Percentiles rank a stretch among this genome's conserved stretches.
These are phyloP conservation scores for Cephalotes varians DNA, from an alignment of 2,888 invertebrate genomes.

Conservation along the genomic window DNA sequence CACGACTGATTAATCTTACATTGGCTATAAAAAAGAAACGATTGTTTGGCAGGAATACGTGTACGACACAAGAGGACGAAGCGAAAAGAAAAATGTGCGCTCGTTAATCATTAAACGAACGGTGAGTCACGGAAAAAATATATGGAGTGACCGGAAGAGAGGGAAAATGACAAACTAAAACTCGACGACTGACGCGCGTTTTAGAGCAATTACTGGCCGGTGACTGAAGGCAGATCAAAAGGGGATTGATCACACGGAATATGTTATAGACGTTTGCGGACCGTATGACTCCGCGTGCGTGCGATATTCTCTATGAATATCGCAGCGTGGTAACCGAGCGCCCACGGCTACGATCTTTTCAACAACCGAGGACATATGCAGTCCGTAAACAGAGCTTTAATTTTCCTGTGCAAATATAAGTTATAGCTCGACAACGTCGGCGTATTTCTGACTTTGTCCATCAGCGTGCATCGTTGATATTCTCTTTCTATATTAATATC, in stretches of 20 bases:
- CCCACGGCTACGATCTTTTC: conserved; percentile 81
- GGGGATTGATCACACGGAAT: conserved; percentile 83
- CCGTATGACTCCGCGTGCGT: conserved; percentile 75
- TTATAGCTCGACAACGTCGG: conserved; percentile 61
- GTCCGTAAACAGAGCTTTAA: conserved; percentile 85
- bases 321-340: conserved; percentile 69
- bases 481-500: conserved; percentile 60
- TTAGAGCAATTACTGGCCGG: conserved; percentile 29
- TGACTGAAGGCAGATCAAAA: conserved; percentile 61
- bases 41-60: background rate
- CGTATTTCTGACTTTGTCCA: conserved; percentile 67
- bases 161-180: conserved; percentile 43
- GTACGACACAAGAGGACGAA: background rate
- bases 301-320: conserved; percentile 82
- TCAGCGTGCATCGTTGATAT: conserved; percentile 63
- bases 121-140: conserved; percentile 11
- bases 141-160: conserved; percentile 27
- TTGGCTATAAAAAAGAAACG: background rate
- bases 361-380: conserved; percentile 77
- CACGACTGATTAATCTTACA: conserved; percentile 23
- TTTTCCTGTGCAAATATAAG: conserved; percentile 84
- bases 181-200: conserved; percentile 18
- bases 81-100: background rate
- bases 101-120: conserved; percentile 32
- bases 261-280: conserved; percentile 80